Evolutionary conservation across 2,113 vertebrate species (phyloP), one percentile per base, ranked within the genome.

Genomic region (Pedetes capensis): DNA sequence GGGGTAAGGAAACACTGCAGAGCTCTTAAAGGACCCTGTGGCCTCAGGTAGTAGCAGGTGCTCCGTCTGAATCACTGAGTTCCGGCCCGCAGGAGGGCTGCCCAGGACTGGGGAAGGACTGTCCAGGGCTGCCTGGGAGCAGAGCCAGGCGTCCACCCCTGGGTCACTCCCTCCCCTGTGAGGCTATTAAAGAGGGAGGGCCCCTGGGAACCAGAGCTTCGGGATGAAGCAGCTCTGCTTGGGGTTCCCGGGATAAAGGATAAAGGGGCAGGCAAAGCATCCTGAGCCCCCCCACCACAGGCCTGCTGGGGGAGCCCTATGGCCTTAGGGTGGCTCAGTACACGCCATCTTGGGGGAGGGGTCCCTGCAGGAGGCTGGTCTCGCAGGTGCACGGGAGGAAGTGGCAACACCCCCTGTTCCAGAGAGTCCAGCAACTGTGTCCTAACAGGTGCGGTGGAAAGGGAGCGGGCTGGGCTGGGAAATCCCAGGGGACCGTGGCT

Each of bases 401-500:
- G 23, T 5, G 3, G 47, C 12, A 39, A 61, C 27, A 82, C 17
- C 37, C 29, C 22, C 37, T 11, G 3, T 44, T 17, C 53, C 12
- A 34, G 44, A 74, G 66, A 17, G 51, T 3, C 44, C n/a, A 55
- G 44, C 8, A 2, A 55, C 47, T 76, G 22, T 32, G 57, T 34
- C 71, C 69, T 42, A 29, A 63, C 64, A 49, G 5, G 53, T 1
- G 8, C 7, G 8, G 29, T 32, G 51, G 74, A 32, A 51, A 20
- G 47, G 74, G 3, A 27, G 32, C 47, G 6, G 32, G 74, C 49
- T 51, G 7, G n/a, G 63, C 12, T 23, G 23, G 51, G 63, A 78
- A n/a, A 75, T 63, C 6, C 1, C 18, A 53, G 18, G 79, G 4
- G 8, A 51, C 18, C 2, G 8, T 2, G 0, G 61, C 22, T 3